Evolutionary conservation across 2,888 invertebrate species (phyloP).

Genomic region (Drosophila mayaguana): DNA sequence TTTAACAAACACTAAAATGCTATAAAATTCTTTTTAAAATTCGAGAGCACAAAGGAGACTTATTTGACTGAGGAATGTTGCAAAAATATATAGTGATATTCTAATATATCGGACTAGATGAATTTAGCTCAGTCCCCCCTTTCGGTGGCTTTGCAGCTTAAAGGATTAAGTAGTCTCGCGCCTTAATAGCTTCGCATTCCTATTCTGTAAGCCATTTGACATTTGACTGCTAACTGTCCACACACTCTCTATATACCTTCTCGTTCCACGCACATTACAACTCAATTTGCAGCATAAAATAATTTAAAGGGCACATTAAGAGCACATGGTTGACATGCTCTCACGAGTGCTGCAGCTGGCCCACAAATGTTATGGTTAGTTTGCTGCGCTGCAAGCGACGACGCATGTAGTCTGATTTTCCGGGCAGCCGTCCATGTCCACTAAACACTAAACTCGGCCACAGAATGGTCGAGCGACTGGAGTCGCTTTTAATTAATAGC

Average conservation of each 20-base stretch:
- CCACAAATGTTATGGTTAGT: constrained; percentile 55
- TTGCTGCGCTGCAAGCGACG: neutral
- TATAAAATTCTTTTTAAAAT: too few species aligned
- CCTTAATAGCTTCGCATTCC: neutral
- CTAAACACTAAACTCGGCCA: constrained; percentile 57
- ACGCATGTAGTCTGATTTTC: neutral
- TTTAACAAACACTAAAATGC: too few species aligned
- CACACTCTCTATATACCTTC: neutral
- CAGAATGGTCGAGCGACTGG: constrained; percentile 59
- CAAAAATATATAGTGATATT: too few species aligned
- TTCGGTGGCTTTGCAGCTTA: too few species aligned
- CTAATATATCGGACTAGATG: too few species aligned
- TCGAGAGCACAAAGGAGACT: too few species aligned
- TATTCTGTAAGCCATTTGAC: neutral
- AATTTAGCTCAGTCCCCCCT: too few species aligned
- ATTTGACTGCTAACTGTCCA: neutral
- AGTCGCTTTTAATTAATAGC: constrained; percentile 75
- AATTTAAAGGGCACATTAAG: constrained; percentile 54
- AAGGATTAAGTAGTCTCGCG: too few species aligned
- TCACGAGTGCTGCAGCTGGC: constrained; percentile 28
- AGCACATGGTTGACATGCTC: constrained; percentile 34
- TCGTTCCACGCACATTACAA: constrained; percentile 2
- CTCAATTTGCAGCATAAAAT: constrained; percentile 19
- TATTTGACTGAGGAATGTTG: too few species aligned
- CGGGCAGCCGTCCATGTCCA: constrained; percentile 25